Evolutionary conservation across 1,140 invertebrate genomes (phyloP).

Genomic region (Agrilus planipennis): DNA sequence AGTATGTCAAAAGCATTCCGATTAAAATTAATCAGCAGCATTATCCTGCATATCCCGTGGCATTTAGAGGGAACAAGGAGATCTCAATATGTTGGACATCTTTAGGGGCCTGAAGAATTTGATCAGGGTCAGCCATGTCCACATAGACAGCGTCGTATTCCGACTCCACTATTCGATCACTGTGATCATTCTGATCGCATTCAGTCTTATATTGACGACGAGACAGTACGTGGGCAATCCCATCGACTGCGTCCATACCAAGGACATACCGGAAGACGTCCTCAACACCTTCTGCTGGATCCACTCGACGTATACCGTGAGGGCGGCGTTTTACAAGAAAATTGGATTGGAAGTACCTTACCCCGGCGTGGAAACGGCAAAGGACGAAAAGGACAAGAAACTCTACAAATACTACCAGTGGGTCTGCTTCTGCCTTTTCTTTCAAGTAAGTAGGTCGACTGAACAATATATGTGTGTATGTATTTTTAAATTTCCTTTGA

Average conservation of each 20-base stretch:
- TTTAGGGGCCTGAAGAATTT: conserved; percentile 88
- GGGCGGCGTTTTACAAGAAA: conserved; percentile 34
- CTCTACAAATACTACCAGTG: conserved; percentile 90
- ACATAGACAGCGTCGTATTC: conserved; percentile 86
- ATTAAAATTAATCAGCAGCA: too few species aligned
- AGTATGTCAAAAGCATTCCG: too few species aligned
- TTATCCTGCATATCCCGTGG: too few species aligned
- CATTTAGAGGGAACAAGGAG: too few species aligned
- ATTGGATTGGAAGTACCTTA: conserved; percentile 44
- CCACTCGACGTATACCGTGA: conserved; percentile 78
- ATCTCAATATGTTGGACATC: conserved; percentile 98
- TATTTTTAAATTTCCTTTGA: too few species aligned
- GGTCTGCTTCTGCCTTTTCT: conserved; percentile 92
- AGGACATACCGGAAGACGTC: conserved; percentile 81
- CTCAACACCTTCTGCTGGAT: conserved; percentile 97
- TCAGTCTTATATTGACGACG: conserved; percentile 91
- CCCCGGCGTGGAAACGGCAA: conserved; percentile 64
- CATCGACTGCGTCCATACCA: conserved; percentile 90
- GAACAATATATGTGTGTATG: conserved; percentile 4
- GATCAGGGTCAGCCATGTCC: conserved; percentile 82
- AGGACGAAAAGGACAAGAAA: conserved; percentile 57
- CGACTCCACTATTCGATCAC: conserved; percentile 87
- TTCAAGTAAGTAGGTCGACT: conserved; percentile 60
- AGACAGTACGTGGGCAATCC: conserved; percentile 94
- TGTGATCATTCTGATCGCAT: conserved; percentile 80